Base-by-base conservation (phyloP, 2,797 vertebrate genomes). In the Anas acuta region DNA sequence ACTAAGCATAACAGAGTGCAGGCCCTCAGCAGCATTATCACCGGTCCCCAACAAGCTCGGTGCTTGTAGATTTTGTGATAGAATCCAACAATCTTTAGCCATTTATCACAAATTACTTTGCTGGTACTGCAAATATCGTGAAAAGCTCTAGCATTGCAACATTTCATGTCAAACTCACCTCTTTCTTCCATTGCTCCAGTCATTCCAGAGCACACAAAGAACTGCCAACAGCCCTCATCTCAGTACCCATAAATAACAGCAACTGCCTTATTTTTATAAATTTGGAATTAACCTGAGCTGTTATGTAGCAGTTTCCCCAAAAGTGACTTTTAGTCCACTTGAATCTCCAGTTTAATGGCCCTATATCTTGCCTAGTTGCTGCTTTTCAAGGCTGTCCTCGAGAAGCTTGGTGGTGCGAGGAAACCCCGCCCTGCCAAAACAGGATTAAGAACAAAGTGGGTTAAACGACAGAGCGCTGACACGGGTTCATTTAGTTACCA, bases 401-500 rank as follows among this genome's bases (percentile, higher is more conserved):
- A 86, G 58, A 80, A 96, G 39, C n/a, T 43, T 49, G 53, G 71
- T 74, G 57, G 41, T 3, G 6, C 0, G 3, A 92, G 77, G 71
- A 93, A 94, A 77, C 73, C 86, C 39, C 49, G 45, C 54, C 58
- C 85, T 6, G 2, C 75, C 8, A 3, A 83, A 93, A 84, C 20
- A 58, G 65, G 58, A 66, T 89, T 79, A 91, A 84, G 78, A 97
- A 93, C 87, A 96, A 97, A 98, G 92, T 96, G 91, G 71, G 84
- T 65, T 96, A 96, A 97, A 37, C 33, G 84, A 92, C 62, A 84
- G 92, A 65, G 45, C 11, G 54, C 89, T 90, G 93, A 91, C 96
- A 94, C 78, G 43, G 76, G 93, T 97, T 95, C 88, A 95, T 96
- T 97, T 93, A 96, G 96, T 92, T 97, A 96, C 96, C 93, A 96